A percentile compares a stretch with the other conserved stretches of the same genome.
Evolutionary conservation across 2,797 vertebrate species (phyloP).

Genomic region (Premnoplex brunnescens): DNA sequence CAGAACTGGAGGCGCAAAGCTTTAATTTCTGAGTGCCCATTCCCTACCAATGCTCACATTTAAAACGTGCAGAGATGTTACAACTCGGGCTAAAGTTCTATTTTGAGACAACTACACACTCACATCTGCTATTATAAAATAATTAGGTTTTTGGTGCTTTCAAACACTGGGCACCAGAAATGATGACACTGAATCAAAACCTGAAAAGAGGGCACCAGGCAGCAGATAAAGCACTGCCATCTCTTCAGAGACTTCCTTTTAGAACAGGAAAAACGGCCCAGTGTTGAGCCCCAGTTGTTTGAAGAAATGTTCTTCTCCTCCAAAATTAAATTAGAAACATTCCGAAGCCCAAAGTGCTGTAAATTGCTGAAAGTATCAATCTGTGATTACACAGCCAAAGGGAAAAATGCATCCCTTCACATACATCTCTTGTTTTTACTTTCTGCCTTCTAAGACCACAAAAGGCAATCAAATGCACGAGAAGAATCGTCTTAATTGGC

Average conservation of each 20-base stretch:
- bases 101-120: not conserved
- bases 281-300: not conserved
- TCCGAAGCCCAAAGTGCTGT: not conserved
- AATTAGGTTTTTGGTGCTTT: not conserved
- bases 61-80: not conserved
- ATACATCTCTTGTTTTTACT: not conserved
- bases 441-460: not conserved
- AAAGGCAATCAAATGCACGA: conserved; percentile 24
- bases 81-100: not conserved
- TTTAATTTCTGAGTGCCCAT: not conserved
- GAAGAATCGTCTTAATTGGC: conserved; percentile 26
- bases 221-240: not conserved
- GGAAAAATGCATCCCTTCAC: not conserved
- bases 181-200: not conserved
- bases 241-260: not conserved
- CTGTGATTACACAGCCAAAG: not conserved
- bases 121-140: not conserved
- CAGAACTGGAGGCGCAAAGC: not conserved
- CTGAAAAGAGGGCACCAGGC: not conserved
- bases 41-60: not conserved
- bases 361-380: not conserved
- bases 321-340: not conserved
- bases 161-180: not conserved
- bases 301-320: not conserved
- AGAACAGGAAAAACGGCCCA: not conserved